phyloP scores from a whole-genome alignment of 2,888 invertebrate genomes.

The Chrysodeixis includens region DNA sequence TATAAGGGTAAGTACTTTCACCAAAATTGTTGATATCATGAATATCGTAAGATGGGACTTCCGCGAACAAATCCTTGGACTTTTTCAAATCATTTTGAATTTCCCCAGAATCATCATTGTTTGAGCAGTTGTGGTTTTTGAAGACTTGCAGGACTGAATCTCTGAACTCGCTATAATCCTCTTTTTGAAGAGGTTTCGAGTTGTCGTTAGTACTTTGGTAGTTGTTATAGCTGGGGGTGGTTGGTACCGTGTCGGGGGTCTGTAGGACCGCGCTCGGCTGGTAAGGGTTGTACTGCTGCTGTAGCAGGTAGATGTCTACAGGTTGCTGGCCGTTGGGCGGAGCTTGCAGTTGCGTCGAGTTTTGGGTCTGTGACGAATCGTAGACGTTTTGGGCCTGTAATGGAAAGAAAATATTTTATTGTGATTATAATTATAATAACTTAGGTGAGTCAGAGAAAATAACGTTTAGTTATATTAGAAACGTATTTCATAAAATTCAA shows the following conservation, averaged over 20 bases:
- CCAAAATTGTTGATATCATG: slow-evolving; percentile 77
- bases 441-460: too few species aligned
- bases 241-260: slow-evolving; percentile 59
- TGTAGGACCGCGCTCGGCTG: slow-evolving; percentile 41
- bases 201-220: slow-evolving; percentile 21
- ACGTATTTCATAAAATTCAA: too few species aligned
- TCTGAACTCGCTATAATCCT: slow-evolving; percentile 64
- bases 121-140: slow-evolving; percentile 79
- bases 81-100: slow-evolving; percentile 64
- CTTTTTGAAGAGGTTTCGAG: slow-evolving; percentile 69
- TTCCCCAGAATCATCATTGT: slow-evolving; percentile 61
- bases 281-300: slow-evolving; percentile 70
- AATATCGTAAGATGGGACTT: slow-evolving; percentile 66
- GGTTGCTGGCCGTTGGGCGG: slow-evolving; percentile 56
- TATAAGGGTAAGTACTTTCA: slow-evolving; percentile 66
- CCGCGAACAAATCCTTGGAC: slow-evolving; percentile 65
- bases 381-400: slow-evolving; percentile 42
- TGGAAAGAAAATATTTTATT: background rate
- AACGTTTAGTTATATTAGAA: too few species aligned
- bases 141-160: slow-evolving; percentile 79
- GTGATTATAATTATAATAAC: too few species aligned
- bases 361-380: slow-evolving; percentile 16
- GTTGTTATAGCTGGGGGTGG: slow-evolving; percentile 57
- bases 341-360: slow-evolving; percentile 41
- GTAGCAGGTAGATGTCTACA: slow-evolving; percentile 74